phyloP scores from a whole-genome alignment of 2,888 invertebrate species.

The Cryptus armator region DNA sequence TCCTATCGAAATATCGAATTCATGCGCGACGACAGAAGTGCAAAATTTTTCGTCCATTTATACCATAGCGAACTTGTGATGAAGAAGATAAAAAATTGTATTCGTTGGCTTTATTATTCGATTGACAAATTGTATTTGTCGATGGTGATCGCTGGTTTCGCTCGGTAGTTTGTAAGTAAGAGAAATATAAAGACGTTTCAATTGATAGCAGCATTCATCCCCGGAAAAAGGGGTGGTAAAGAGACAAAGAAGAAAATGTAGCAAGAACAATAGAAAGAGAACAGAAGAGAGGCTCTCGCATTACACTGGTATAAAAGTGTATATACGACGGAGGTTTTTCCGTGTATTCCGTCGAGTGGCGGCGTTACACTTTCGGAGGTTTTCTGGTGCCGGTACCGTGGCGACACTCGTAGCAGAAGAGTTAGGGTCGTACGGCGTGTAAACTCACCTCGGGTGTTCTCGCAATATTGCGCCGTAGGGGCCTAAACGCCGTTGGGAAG shows the following conservation, averaged over 20 bases:
- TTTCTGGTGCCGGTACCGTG: not conserved
- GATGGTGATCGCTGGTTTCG: no score
- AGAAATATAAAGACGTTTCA: not conserved
- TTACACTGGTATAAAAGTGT: constrained; percentile 16
- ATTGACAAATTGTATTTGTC: no score
- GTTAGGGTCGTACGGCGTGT: constrained; percentile 62
- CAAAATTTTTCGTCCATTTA: not conserved
- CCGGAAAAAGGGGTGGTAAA: not conserved
- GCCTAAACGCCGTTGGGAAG: constrained; percentile 38
- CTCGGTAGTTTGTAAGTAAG: no score
- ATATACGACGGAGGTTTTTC: constrained; percentile 7
- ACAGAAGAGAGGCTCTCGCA: not conserved
- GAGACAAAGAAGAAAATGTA: not conserved
- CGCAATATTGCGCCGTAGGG: constrained; percentile 67
- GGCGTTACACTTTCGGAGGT: constrained; percentile 5
- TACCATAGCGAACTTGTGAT: no score
- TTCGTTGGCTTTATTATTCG: no score
- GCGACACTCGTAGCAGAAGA: constrained; percentile 42
- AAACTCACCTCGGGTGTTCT: constrained; percentile 64
- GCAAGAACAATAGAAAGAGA: not conserved
- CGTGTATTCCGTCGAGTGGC: not conserved
- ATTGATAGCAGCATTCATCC: not conserved
- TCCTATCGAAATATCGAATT: not conserved
- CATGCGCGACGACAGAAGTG: not conserved
- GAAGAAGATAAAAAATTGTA: no score